Evolutionary conservation across 2,113 vertebrate species (phyloP).

Genomic region (Oryctolagus cuniculus): mOryCun1.1 NC_091435.1:105816501-105817000

Average conservation of each 20-base stretch:
- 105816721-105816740: conserved; percentile 73
- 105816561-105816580: conserved; percentile 68
- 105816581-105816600: neutral
- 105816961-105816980: too few relatives aligned
- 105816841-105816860: too few relatives aligned
- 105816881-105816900: too few relatives aligned
- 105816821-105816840: conserved; percentile 79
- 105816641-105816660: conserved; percentile 69
- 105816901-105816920: too few relatives aligned
- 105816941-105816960: too few relatives aligned
- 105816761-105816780: conserved; percentile 81
- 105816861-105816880: too few relatives aligned
- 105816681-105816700: conserved; percentile 77
- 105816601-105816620: conserved; percentile 53
- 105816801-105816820: conserved; percentile 45
- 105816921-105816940: too few relatives aligned
- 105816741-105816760: conserved; percentile 70
- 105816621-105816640: conserved; percentile 39
- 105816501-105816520: conserved; percentile 41
- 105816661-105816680: conserved; percentile 81
- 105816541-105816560: conserved; percentile 63
- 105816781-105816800: conserved; percentile 74
- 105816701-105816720: conserved; percentile 80
- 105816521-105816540: conserved; percentile 33
- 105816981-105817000: too few relatives aligned